Conservation (phyloP, 1,140 invertebrate genomes). For the Zophobas morio region DNA sequence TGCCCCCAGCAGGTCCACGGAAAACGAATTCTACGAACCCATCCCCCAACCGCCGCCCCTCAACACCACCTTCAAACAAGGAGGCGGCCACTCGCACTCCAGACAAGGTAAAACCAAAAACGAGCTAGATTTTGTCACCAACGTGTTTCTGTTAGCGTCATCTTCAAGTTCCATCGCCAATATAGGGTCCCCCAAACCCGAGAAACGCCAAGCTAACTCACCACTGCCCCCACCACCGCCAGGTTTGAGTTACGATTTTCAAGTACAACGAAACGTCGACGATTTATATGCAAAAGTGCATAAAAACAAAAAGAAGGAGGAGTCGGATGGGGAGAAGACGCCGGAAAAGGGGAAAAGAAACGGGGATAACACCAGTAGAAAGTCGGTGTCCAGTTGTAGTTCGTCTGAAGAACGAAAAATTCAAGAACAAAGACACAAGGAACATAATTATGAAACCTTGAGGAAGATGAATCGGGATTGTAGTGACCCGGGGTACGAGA, state of each 20-base stretch:
- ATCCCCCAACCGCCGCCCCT: conserved; percentile 72
- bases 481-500: conserved; percentile 78
- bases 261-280: conserved; percentile 74
- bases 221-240: conserved; percentile 79
- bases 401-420: conserved; percentile 45
- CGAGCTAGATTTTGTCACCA: not conserved
- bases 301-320: conserved; percentile 73
- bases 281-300: conserved; percentile 92
- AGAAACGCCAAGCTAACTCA: conserved; percentile 89
- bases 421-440: conserved; percentile 38
- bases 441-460: conserved; percentile 64
- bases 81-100: conserved; percentile 76
- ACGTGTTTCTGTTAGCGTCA: conserved; percentile 72
- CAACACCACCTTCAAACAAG: conserved; percentile 74
- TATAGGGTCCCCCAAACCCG: conserved; percentile 85
- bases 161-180: conserved; percentile 84
- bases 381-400: conserved; percentile 49
- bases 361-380: conserved; percentile 34
- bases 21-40: conserved; percentile 56
- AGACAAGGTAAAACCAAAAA: conserved; percentile 69
- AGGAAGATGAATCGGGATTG: conserved; percentile 69
- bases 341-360: conserved; percentile 23
- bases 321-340: conserved; percentile 53
- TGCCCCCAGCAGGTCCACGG: conserved; percentile 56
- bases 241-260: conserved; percentile 50